Evolutionary conservation across 2,888 invertebrate species (phyloP).

Genomic region (Invenusta paracnida): DNA sequence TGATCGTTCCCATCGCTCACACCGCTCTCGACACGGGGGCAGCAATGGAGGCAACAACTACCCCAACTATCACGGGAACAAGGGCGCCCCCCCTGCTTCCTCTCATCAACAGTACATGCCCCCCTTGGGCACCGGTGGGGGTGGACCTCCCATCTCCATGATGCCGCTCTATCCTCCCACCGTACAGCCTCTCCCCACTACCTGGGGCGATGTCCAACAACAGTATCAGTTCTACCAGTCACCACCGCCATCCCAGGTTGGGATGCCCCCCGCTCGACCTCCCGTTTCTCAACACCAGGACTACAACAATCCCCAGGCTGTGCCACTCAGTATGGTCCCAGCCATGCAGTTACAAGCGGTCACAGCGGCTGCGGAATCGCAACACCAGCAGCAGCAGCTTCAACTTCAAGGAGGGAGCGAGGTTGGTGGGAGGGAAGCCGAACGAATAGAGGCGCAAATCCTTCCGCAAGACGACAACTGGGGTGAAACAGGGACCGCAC

Average conservation of each 20-base stretch:
- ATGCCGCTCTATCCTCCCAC: background rate
- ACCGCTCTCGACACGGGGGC: background rate
- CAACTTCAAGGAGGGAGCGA: background rate
- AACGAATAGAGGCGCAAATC: background rate
- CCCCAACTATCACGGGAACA: background rate
- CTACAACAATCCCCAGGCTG: background rate
- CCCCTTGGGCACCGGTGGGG: background rate
- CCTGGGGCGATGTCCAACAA: background rate
- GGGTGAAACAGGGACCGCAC: conserved; percentile 85
- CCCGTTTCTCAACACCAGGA: background rate
- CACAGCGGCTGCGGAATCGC: too few species aligned
- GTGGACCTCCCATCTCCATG: background rate
- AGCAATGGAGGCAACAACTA: background rate
- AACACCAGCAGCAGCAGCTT: background rate
- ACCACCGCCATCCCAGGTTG: background rate
- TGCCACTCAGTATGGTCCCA: background rate
- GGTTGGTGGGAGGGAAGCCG: background rate
- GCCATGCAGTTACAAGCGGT: background rate
- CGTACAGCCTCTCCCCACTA: background rate
- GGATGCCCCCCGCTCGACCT: background rate
- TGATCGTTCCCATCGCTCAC: background rate
- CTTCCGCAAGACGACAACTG: conserved; percentile 76
- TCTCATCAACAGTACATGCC: background rate
- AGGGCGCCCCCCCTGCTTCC: background rate
- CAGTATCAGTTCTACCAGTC: background rate